Conservation (phyloP, 92 coral and sea anemone species). For the Porites evermanni region DNA sequence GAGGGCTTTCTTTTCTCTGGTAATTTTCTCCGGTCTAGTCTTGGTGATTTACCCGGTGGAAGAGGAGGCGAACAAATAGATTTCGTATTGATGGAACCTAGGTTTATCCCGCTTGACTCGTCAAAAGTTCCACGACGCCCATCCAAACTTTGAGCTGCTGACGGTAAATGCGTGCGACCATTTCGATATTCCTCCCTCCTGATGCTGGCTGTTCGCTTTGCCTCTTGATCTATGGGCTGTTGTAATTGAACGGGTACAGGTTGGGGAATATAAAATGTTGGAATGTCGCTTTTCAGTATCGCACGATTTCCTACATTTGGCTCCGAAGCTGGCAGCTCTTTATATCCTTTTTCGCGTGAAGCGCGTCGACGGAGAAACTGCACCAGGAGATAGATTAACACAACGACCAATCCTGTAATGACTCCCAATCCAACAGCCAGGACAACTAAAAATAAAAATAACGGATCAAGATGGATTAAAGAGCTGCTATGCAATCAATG, state of each 20-base stretch:
- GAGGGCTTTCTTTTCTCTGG: neutral
- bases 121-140: constrained; percentile 1
- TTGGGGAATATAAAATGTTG: constrained; percentile 44
- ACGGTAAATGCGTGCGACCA: constrained; percentile 18
- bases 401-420: constrained; percentile 51
- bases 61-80: constrained; percentile 6
- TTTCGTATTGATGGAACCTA: constrained; percentile 24
- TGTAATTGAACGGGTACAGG: constrained; percentile 44
- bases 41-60: neutral
- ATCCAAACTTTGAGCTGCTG: constrained; percentile 19
- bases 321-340: constrained; percentile 14
- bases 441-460: constrained; percentile 34
- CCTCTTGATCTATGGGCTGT: constrained; percentile 15
- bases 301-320: constrained; percentile 37
- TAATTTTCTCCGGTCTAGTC: constrained; percentile 7
- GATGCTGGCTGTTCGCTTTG: constrained; percentile 1
- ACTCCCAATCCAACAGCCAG: constrained; percentile 68
- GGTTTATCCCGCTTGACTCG: neutral
- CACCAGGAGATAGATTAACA: constrained; percentile 27
- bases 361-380: constrained; percentile 37
- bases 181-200: constrained; percentile 21
- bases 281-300: constrained; percentile 44
- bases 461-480: constrained; percentile 20
- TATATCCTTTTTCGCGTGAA: constrained; percentile 1
- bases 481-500: neutral